phyloP scores from a whole-genome alignment of 1,140 invertebrate genomes.

The Neelides sp. region DNA sequence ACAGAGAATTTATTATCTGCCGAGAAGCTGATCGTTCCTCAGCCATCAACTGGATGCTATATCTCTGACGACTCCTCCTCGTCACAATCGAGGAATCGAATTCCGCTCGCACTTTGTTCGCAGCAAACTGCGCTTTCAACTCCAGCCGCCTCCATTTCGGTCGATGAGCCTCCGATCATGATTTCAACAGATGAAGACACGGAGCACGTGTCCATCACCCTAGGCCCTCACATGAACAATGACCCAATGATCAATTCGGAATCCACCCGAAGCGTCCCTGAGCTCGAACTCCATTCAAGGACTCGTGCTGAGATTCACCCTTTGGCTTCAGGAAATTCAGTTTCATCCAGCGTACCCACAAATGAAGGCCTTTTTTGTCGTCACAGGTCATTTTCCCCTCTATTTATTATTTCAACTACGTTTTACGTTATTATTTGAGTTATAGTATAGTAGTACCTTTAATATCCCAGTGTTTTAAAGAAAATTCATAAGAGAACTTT shows the following conservation, averaged over 20 bases:
- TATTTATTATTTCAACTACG: too few relatives aligned
- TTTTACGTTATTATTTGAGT: too few relatives aligned
- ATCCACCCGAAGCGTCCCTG: constrained; percentile 68
- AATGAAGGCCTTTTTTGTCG: constrained; percentile 20
- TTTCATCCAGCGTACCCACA: constrained; percentile 10
- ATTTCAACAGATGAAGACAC: constrained; percentile 29
- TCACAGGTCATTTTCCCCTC: constrained; percentile 11
- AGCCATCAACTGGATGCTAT: too few relatives aligned
- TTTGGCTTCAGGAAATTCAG: neutral
- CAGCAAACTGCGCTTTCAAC: constrained; percentile 28
- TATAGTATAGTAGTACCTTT: too few relatives aligned
- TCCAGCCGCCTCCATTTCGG: constrained; percentile 20
- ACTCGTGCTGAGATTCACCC: constrained; percentile 31
- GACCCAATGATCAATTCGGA: constrained; percentile 21
- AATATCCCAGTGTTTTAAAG: too few relatives aligned
- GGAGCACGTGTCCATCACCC: constrained; percentile 11
- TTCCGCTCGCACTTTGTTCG: constrained; percentile 20
- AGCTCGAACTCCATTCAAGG: constrained; percentile 72
- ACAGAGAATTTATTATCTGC: too few relatives aligned
- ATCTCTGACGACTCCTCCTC: too few relatives aligned
- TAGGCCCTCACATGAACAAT: neutral
- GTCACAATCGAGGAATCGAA: constrained; percentile 1
- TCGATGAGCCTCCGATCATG: constrained; percentile 27
- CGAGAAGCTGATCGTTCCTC: too few relatives aligned
- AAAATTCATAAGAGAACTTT: too few relatives aligned